Evolutionary conservation across 2,797 vertebrate genomes (phyloP).

Genomic region (Luscinia megarhynchos): DNA sequence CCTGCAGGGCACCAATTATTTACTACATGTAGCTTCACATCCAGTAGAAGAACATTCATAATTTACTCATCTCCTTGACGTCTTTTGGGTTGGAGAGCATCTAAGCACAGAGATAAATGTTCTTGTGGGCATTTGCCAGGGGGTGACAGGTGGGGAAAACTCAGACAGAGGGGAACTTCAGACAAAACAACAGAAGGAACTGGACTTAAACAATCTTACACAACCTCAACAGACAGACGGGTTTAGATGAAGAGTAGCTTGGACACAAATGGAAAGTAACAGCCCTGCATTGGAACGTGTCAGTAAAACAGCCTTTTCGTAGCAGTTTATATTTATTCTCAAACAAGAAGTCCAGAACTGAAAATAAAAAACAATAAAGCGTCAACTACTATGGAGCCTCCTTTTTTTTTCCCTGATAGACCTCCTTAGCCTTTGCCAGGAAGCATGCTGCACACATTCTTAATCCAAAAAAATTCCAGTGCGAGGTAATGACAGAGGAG

Average conservation of each 20-base stretch:
- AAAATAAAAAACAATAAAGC: not conserved
- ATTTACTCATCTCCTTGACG: slow-evolving; percentile 65
- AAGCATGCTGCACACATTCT: not conserved
- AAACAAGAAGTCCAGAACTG: not conserved
- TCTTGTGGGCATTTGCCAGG: slow-evolving; percentile 10
- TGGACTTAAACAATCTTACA: not conserved
- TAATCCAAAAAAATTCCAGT: not conserved
- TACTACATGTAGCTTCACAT: slow-evolving; percentile 71
- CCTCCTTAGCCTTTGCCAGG: not conserved
- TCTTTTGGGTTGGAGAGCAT: slow-evolving; percentile 46
- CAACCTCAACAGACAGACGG: not conserved
- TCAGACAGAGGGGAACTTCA: not conserved
- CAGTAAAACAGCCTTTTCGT: not conserved
- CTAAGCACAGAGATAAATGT: slow-evolving; percentile 7
- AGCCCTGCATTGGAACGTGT: not conserved
- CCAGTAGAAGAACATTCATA: slow-evolving; percentile 53
- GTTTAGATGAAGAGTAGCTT: not conserved
- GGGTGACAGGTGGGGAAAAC: not conserved
- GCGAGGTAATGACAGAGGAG: not conserved
- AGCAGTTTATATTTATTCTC: not conserved
- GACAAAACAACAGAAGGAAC: not conserved
- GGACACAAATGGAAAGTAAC: not conserved
- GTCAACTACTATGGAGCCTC: not conserved
- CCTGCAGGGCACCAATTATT: slow-evolving; percentile 71
- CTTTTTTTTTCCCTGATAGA: not conserved